Conservation (phyloP, 2,113 vertebrate species). For the Heterocephalus glaber region DNA sequence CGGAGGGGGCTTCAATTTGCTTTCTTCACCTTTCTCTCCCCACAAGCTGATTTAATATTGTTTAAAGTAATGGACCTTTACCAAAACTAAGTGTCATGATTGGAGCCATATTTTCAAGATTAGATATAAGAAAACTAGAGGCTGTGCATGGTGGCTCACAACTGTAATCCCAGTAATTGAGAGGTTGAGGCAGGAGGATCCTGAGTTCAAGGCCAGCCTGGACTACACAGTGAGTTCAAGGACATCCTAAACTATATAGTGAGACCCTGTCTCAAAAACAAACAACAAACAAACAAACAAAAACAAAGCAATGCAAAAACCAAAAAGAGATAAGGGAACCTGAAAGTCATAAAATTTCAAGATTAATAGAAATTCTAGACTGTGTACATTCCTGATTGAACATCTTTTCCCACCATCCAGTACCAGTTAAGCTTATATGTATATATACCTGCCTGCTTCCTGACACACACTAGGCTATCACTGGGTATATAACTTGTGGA, state of each 20-base stretch:
- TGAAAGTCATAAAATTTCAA: neutral
- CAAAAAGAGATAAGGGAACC: neutral
- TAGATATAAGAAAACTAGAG: neutral
- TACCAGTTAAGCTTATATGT: neutral
- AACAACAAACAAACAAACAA: neutral
- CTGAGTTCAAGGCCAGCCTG: too few relatives aligned
- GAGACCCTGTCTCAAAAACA: neutral
- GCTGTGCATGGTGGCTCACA: neutral
- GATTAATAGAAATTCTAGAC: neutral
- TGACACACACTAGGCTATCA: neutral
- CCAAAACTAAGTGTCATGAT: neutral
- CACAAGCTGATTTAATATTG: neutral
- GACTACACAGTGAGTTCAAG: neutral
- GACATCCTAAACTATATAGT: neutral
- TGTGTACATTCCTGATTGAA: neutral
- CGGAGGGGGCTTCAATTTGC: accelerated
- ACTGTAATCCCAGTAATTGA: neutral
- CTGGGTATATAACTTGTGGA: neutral
- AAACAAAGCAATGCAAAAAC: neutral
- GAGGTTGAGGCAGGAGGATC: neutral
- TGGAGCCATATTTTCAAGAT: neutral
- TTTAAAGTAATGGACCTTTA: neutral
- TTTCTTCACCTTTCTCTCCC: neutral
- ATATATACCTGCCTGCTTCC: neutral
- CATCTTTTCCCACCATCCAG: neutral